phyloP scores from a whole-genome alignment of 2,113 vertebrate species.

The Dicentrarchus labrax region DNA sequence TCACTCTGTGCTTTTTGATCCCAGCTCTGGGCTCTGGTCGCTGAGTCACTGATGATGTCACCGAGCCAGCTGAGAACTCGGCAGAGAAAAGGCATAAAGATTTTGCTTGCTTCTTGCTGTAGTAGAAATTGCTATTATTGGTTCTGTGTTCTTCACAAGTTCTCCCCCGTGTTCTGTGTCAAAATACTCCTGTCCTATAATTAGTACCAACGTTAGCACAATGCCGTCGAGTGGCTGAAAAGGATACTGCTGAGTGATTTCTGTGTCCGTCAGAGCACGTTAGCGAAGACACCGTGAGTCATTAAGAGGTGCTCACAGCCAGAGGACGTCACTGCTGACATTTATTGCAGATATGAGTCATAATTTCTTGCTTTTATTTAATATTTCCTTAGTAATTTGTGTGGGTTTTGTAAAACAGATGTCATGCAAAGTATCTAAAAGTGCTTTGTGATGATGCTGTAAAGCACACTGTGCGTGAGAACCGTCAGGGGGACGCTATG shows the following conservation, averaged over 20 bases:
- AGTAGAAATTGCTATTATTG: conserved; percentile 35
- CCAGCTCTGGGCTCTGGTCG: conserved; percentile 58
- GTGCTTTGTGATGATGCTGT: conserved; percentile 44
- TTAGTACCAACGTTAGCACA: conserved; percentile 34
- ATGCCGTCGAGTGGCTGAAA: conserved; percentile 36
- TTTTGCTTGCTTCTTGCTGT: neutral
- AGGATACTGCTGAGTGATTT: conserved; percentile 43
- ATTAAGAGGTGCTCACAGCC: conserved; percentile 62
- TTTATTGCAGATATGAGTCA: conserved; percentile 78
- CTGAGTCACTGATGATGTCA: conserved; percentile 77
- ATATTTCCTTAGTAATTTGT: conserved; percentile 37
- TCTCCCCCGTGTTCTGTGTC: conserved; percentile 29
- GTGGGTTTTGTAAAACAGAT: conserved; percentile 34
- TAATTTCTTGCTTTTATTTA: conserved; percentile 61
- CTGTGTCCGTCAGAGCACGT: conserved; percentile 60
- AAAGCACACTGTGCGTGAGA: conserved; percentile 35
- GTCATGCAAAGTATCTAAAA: conserved; percentile 52
- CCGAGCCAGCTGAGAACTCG: conserved; percentile 23
- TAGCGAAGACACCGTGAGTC: conserved; percentile 66
- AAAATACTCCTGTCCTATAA: conserved; percentile 44
- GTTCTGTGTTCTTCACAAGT: conserved; percentile 29
- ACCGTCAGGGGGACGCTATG: conserved; percentile 28
- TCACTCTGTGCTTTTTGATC: conserved; percentile 71
- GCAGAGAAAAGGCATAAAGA: neutral
- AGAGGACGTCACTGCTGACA: conserved; percentile 79